Evolutionary conservation across 2,113 vertebrate genomes (phyloP).

Genomic region (Podilymbus podiceps): DNA sequence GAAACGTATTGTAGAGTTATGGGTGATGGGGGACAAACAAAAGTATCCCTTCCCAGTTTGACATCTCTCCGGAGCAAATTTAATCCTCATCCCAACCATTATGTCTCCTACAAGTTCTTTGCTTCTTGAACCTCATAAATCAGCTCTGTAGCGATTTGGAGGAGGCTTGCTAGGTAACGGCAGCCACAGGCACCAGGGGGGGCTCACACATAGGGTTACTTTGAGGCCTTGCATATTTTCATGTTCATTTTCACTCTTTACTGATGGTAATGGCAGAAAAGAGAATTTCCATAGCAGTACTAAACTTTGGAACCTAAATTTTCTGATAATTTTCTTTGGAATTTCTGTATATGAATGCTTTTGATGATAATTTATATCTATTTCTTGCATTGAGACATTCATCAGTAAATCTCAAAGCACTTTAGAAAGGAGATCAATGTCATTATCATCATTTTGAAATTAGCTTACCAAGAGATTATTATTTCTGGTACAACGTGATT

Average conservation of each 20-base stretch:
- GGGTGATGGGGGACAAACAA: not conserved
- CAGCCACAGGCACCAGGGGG: slow-evolving; percentile 52
- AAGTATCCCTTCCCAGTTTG: not conserved
- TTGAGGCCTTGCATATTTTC: not conserved
- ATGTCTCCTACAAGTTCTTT: not conserved
- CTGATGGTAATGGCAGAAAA: slow-evolving; percentile 9
- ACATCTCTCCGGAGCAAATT: not conserved
- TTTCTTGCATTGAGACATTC: slow-evolving; percentile 46
- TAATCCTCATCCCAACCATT: not conserved
- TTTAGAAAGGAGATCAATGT: slow-evolving; percentile 60
- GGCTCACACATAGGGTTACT: slow-evolving; percentile 55
- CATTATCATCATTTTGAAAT: slow-evolving; percentile 64
- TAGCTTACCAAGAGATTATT: slow-evolving; percentile 64
- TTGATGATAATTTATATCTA: slow-evolving; percentile 61
- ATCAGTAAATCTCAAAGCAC: slow-evolving; percentile 58
- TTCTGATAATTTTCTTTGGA: slow-evolving; percentile 43
- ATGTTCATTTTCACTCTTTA: not conserved
- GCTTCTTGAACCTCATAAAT: not conserved
- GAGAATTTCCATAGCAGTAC: not conserved
- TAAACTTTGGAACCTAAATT: slow-evolving; percentile 26
- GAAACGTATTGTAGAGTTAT: not conserved
- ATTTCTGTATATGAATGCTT: slow-evolving; percentile 48
- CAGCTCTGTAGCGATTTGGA: not conserved
- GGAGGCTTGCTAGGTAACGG: not conserved
- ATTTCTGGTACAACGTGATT: slow-evolving; percentile 50